Conservation (phyloP, 30 jellyfish, hydroid and myxozoan species). For the Hydractinia echinata region DNA sequence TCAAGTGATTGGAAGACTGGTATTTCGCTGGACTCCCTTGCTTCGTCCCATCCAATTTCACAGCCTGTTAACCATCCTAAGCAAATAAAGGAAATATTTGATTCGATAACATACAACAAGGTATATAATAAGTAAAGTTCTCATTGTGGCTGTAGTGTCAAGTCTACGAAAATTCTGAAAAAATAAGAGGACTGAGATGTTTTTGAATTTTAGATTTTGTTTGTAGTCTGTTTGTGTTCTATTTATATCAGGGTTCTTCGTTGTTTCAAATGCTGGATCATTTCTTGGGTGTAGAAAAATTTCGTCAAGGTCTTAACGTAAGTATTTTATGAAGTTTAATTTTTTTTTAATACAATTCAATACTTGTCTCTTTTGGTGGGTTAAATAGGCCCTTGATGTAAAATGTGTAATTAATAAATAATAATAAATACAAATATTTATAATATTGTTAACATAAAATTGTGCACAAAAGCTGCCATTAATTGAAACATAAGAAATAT, state of each 20-base stretch:
- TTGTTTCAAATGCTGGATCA: constrained; percentile 83
- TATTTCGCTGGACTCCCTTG: constrained; percentile 69
- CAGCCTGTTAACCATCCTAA: constrained; percentile 73
- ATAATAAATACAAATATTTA: neutral
- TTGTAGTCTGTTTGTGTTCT: neutral
- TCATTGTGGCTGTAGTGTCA: neutral
- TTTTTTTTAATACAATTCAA: no score
- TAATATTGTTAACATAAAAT: neutral
- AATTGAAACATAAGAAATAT: no score
- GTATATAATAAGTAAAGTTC: constrained; percentile 10
- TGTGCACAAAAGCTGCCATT: neutral
- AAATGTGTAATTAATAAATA: no score
- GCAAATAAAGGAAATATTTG: constrained; percentile 85
- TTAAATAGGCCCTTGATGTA: no score
- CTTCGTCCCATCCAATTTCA: constrained; percentile 84
- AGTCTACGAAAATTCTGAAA: neutral
- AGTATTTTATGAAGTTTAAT: neutral
- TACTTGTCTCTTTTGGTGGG: no score
- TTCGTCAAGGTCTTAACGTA: constrained; percentile 65
- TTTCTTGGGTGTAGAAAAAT: constrained; percentile 51
- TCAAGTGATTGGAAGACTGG: constrained; percentile 71
- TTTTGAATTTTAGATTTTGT: neutral
- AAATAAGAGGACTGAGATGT: neutral
- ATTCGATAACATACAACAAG: constrained; percentile 78
- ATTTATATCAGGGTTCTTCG: constrained; percentile 64